Percentiles rank a stretch among this genome's conserved stretches.
Conservation (phyloP, 2,113 vertebrate genomes). For the Piprites chloris region DNA sequence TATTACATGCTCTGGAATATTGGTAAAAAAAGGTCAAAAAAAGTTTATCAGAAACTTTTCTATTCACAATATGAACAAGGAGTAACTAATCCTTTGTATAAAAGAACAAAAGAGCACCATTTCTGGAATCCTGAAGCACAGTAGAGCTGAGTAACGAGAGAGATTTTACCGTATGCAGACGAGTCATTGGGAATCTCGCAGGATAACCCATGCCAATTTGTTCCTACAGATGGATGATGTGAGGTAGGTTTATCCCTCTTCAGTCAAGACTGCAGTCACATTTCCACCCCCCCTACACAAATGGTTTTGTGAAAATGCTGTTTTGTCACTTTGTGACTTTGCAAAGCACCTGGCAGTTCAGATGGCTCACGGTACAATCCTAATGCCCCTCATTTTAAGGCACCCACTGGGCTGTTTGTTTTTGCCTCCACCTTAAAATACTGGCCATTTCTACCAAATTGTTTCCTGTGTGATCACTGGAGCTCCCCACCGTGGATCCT, state of each 20-base stretch:
- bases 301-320: neutral
- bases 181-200: neutral
- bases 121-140: slow-evolving; percentile 80
- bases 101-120: slow-evolving; percentile 80
- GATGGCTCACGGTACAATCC: neutral
- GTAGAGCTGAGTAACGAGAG: slow-evolving; percentile 47
- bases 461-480: neutral
- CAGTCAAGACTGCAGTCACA: slow-evolving; percentile 38
- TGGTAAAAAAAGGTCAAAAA: slow-evolving; percentile 83
- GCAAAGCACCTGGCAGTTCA: neutral
- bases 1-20: slow-evolving; percentile 94
- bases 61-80: slow-evolving; percentile 90
- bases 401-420: slow-evolving; percentile 59
- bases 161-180: slow-evolving; percentile 24
- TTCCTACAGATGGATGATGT: slow-evolving; percentile 62
- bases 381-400: slow-evolving; percentile 73
- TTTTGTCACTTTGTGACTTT: slow-evolving; percentile 43
- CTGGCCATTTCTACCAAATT: slow-evolving; percentile 7
- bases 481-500: neutral
- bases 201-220: slow-evolving; percentile 28
- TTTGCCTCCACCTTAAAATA: slow-evolving; percentile 50
- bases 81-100: slow-evolving; percentile 74
- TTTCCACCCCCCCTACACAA: neutral
- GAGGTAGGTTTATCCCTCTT: slow-evolving; percentile 79
- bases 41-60: slow-evolving; percentile 78